These are phyloP conservation scores for Barbus barbus DNA, from an alignment of 2,113 vertebrate genomes.

Conservation along the genomic window DNA sequence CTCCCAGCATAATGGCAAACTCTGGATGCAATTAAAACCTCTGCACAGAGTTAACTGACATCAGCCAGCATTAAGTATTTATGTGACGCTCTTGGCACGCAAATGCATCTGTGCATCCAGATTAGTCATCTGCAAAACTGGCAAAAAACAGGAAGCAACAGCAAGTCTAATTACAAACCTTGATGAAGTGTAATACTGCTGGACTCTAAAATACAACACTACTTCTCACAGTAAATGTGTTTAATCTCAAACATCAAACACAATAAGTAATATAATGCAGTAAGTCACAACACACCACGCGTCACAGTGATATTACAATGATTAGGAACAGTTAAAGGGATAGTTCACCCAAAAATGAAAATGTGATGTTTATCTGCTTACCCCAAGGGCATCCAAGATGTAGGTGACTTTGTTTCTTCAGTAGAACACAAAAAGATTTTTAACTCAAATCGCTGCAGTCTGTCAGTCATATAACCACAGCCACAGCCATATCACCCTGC, in stretches of 20 bases:
- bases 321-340: background rate
- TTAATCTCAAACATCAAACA: background rate
- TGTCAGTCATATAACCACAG: too few species aligned
- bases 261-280: background rate
- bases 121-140: constrained; percentile 21
- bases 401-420: too few species aligned
- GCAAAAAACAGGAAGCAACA: constrained; percentile 38
- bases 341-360: too few species aligned
- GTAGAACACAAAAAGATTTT: too few species aligned
- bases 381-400: too few species aligned
- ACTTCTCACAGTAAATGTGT: too few species aligned
- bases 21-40: constrained; percentile 45
- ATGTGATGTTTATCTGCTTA: too few species aligned
- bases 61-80: constrained; percentile 21
- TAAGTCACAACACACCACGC: background rate
- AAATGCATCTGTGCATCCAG: constrained; percentile 32
- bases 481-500: too few species aligned
- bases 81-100: constrained; percentile 38
- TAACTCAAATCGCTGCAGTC: too few species aligned
- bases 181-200: constrained; percentile 8
- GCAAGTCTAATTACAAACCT: constrained; percentile 38
- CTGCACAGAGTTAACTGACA: constrained; percentile 27
- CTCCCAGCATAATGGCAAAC: constrained; percentile 2
- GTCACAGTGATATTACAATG: background rate
- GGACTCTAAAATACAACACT: too few species aligned